Evolutionary conservation across 2,113 vertebrate species (phyloP), one percentile per base, ranked within the genome.

Genomic region (Circaetus gallicus): DNA sequence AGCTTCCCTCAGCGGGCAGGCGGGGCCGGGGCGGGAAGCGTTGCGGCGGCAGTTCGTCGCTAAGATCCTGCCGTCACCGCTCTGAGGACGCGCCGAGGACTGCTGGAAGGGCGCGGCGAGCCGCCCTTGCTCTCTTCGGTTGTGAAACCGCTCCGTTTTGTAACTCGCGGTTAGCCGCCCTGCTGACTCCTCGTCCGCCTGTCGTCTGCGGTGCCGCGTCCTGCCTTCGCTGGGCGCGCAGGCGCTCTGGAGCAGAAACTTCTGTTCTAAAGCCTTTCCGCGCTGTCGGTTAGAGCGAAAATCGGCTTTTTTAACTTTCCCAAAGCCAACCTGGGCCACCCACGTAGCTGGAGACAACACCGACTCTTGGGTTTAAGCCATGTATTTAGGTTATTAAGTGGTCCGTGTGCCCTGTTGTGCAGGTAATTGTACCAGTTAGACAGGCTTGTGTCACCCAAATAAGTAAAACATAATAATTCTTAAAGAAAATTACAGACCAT

Each of bases 201-300:
- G 40, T 4, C 26, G 0, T 1, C 10, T 1, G 58, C 47, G 2
- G 22, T 15, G n/a, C 38, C 11, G 16, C 34, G 4, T 29, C 59
- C 32, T 4, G 40, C 16, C 43, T 19, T 22, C 42, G 0, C 9
- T 2, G 26, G 6, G 40, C 11, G 0, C 5, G 2, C 18, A 0
- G 5, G 11, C 24, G 16, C 40, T 26, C 8, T 6, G 31, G 29
- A 32, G 32, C 16, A 13, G 69, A 16, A 87, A 32, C 40, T 40
- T 38, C 52, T 31, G 1, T 21, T 85, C 16, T 28, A 16, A 56
- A 42, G 29, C 1, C 7, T 43, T 55, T 67, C 43, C 4, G 8
- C 4, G 7, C 22, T 42, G 52, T 2, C 29, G 9, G n/a, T 84
- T 87, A 70, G 93, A 91, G 74, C 42, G 32, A 76, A 67, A 52